These are phyloP conservation scores for Mungos mungo DNA, from an alignment of 2,113 vertebrate genomes.

Conservation along the genomic window DNA sequence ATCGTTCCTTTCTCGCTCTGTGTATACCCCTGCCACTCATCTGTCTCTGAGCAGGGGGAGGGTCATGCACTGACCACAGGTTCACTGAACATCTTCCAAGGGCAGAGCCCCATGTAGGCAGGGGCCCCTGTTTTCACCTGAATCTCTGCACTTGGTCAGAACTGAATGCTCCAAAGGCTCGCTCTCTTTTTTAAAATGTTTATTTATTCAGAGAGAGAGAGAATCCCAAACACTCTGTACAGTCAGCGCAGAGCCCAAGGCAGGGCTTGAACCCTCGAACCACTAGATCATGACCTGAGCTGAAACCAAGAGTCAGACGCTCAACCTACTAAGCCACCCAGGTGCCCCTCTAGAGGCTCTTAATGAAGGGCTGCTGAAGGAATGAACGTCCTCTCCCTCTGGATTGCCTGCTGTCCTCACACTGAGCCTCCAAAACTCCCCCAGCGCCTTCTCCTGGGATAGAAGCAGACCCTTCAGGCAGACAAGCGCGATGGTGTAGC, in stretches of 20 bases:
- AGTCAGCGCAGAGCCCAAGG: too few species aligned
- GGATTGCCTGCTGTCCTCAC: neutral
- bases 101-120: neutral
- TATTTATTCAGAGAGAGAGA: too few species aligned
- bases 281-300: too few species aligned
- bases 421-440: neutral
- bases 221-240: too few species aligned
- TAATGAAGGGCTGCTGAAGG: neutral
- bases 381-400: neutral
- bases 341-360: neutral
- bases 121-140: too few species aligned
- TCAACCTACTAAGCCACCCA: too few species aligned
- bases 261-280: too few species aligned
- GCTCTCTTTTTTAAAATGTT: too few species aligned
- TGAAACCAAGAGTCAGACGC: too few species aligned
- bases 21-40: neutral
- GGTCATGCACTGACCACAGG: neutral
- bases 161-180: neutral
- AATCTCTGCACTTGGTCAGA: too few species aligned
- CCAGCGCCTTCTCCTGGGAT: neutral
- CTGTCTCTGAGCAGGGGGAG: neutral
- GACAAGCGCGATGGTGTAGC: neutral
- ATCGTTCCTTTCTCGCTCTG: fast-evolving
- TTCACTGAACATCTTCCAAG: neutral
- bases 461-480: neutral